These are phyloP conservation scores for Drosophila kohkoa DNA, from an alignment of 1,140 invertebrate genomes.

Conservation along the genomic window DNA sequence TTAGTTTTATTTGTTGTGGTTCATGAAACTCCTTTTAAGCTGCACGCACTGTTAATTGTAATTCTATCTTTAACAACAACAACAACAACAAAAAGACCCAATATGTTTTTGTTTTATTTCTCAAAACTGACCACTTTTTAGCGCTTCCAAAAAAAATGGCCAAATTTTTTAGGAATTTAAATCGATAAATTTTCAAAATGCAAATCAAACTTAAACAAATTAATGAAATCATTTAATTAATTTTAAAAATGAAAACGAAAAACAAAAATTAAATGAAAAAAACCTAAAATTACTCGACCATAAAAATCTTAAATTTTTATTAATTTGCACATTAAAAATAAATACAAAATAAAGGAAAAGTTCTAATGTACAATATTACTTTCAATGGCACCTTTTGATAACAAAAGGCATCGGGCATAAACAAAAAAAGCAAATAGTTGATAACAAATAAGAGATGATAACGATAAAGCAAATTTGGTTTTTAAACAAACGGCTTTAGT, in stretches of 20 bases:
- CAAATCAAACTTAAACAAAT: constrained; percentile 48
- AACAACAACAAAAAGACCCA: not conserved
- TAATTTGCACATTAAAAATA: constrained; percentile 69
- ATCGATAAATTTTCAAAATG: constrained; percentile 59
- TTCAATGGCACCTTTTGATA: constrained; percentile 71
- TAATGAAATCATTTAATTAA: constrained; percentile 59
- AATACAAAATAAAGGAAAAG: constrained; percentile 31
- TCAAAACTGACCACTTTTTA: constrained; percentile 78
- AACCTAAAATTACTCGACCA: constrained; percentile 27
- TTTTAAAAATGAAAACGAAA: constrained; percentile 48
- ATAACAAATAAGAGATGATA: constrained; percentile 59
- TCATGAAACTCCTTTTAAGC: constrained; percentile 9
- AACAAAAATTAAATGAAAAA: constrained; percentile 4
- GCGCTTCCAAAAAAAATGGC: constrained; percentile 83
- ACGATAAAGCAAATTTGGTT: constrained; percentile 53
- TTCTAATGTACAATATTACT: constrained; percentile 55
- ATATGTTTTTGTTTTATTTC: constrained; percentile 59
- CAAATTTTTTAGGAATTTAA: constrained; percentile 81
- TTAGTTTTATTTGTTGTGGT: constrained; percentile 19
- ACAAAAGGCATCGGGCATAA: constrained; percentile 41
- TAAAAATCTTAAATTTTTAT: constrained; percentile 48
- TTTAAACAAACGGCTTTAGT: constrained; percentile 67
- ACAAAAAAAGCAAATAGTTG: constrained; percentile 59
- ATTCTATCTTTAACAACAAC: constrained; percentile 3
- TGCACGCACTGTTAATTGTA: constrained; percentile 25